These are phyloP conservation scores for Halichoeres trimaculatus DNA, from an alignment of 2,113 vertebrate species.

Conservation along the genomic window DNA sequence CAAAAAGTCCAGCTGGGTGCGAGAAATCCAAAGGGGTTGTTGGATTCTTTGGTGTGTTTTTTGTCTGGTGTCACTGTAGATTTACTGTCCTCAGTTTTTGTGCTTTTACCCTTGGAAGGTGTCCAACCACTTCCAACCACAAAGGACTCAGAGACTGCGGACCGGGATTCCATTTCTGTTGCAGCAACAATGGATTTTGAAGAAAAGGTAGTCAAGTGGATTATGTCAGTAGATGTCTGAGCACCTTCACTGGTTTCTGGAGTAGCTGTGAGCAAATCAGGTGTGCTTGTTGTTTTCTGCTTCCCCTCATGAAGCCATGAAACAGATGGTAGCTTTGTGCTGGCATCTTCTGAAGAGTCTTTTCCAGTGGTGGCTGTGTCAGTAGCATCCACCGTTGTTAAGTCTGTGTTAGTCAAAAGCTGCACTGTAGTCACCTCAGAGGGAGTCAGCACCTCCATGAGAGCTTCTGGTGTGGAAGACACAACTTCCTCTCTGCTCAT, in stretches of 20 bases:
- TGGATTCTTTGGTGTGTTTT: conserved; percentile 47
- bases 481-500: conserved; percentile 26
- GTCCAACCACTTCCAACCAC: conserved; percentile 61
- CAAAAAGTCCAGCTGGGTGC: conserved; percentile 74
- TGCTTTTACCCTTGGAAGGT: conserved; percentile 39
- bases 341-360: conserved; percentile 14
- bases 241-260: conserved; percentile 19
- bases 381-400: conserved; percentile 27
- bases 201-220: conserved; percentile 41
- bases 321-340: conserved; percentile 53
- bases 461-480: conserved; percentile 26
- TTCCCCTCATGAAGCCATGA: conserved; percentile 66
- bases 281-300: conserved; percentile 28
- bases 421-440: conserved; percentile 53
- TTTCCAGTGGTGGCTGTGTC: conserved; percentile 30
- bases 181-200: conserved; percentile 14
- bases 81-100: conserved; percentile 53
- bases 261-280: conserved; percentile 29
- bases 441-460: conserved; percentile 53
- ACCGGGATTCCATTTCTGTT: conserved; percentile 73
- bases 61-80: conserved; percentile 24
- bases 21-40: conserved; percentile 61
- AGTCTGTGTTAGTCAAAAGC: conserved; percentile 35
- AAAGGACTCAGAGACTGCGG: conserved; percentile 72
- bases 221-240: conserved; percentile 16